Base-by-base conservation (phyloP, 1,140 invertebrate genomes). In the Tetramorium simillimum region DNA sequence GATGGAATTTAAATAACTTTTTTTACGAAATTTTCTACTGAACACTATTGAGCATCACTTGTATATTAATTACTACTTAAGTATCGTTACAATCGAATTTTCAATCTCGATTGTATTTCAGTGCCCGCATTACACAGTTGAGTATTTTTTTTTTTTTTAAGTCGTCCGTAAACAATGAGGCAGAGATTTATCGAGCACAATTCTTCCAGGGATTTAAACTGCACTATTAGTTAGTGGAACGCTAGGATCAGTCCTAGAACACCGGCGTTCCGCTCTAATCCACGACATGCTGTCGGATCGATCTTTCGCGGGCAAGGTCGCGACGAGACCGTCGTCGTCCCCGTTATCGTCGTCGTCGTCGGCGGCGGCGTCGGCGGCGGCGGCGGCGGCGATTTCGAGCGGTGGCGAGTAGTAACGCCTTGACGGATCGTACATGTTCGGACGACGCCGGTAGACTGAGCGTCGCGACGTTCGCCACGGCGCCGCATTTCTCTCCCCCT, bases 381-480 rank as follows among this genome's bases (percentile, higher is more conserved):
- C 75, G 77, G 10, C 40, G 67, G 1, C 67, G 37, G 40, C 56
- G 88, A 75, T 69, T 75, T 75, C 51, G 49, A 69, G 56, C 33
- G 58, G 56, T 21, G 51, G 43, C 58, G 43, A 77, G 28, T 67
- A 16, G 85, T 46, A 33, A 37, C 62, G 7, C 51, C 49, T 82
- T 56, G 40, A 73, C 77, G 46, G 77, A 82, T 86, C 86, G 86
- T 90, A 86, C 86, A 88, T 75, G 88, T 86, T 91, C 93, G 94
- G 92, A 91, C 93, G 93, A 93, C 91, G 93, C 93, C 93, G 92
- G 92, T 92, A 94, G 94, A 94, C 94, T 94, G 93, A 94, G 91
- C 93, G 94, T 94, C 94, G 93, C 93, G 93, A 94, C 93, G 92
- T 90, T 70, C 37, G 81, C 91, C 76, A 89, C 91, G 93, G 93